phyloP scores from a whole-genome alignment of 1,140 invertebrate species.

The Stratiolaelaps scimitus region DNA sequence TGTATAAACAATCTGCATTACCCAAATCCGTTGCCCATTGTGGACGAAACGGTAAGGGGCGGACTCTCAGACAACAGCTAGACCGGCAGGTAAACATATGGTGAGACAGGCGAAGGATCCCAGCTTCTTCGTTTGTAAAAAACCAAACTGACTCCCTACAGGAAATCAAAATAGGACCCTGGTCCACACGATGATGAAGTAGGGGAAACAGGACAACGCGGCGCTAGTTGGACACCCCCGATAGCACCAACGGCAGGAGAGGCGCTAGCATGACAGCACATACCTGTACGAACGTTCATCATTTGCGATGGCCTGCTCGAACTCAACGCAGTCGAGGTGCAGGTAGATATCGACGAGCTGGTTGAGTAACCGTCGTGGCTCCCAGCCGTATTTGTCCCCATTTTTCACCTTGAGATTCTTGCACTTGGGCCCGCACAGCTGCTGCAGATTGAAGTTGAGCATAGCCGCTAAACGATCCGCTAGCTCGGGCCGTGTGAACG shows the following conservation, averaged over 20 bases:
- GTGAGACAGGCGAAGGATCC: no score
- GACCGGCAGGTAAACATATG: no score
- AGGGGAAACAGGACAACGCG: background rate
- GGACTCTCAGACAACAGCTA: no score
- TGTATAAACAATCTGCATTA: no score
- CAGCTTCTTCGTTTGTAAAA: no score
- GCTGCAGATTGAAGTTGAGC: constrained; percentile 93
- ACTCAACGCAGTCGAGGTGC: constrained; percentile 79
- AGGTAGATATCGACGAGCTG: constrained; percentile 92
- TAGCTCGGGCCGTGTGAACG: constrained; percentile 75
- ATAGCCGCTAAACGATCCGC: constrained; percentile 86
- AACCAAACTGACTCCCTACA: no score
- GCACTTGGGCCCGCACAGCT: constrained; percentile 93
- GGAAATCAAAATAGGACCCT: no score
- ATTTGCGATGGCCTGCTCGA: constrained; percentile 71
- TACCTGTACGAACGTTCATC: constrained; percentile 51
- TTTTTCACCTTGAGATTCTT: constrained; percentile 92
- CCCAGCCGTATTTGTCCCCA: constrained; percentile 91
- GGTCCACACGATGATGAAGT: no score
- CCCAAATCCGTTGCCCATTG: no score
- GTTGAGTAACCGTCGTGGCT: constrained; percentile 72
- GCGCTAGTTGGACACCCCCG: background rate
- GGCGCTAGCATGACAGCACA: constrained; percentile 31
- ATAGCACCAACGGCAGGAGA: constrained; percentile 1
- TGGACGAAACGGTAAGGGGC: no score